phyloP scores from a whole-genome alignment of 2,797 vertebrate genomes.

The Acanthurus leucopareius region DNA sequence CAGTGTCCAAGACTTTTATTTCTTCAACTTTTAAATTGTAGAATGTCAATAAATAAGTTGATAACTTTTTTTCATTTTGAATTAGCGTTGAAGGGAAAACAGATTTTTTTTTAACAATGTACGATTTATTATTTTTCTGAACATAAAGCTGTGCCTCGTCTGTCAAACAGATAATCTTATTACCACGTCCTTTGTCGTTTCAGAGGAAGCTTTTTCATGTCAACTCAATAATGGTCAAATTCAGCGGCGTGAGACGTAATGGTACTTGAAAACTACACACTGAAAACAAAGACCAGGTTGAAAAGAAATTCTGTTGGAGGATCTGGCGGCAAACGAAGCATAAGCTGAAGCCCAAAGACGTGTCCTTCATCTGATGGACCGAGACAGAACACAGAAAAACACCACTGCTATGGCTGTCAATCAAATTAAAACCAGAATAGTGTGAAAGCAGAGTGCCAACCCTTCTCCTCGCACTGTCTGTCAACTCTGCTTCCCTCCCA shows the following conservation, averaged over 20 bases:
- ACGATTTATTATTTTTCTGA: conserved; percentile 14
- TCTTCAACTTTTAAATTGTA: not conserved
- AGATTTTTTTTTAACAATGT: not conserved
- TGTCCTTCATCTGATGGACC: not conserved
- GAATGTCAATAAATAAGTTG: too few species aligned
- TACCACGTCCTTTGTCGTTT: not conserved
- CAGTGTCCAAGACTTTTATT: not conserved
- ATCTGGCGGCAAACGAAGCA: not conserved
- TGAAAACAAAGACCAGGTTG: not conserved
- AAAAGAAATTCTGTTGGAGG: not conserved
- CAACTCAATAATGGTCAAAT: not conserved
- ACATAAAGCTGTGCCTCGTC: not conserved
- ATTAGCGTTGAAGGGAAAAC: not conserved
- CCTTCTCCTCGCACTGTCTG: conserved; percentile 10
- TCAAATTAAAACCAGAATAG: conserved; percentile 25
- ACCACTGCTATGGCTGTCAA: conserved; percentile 16
- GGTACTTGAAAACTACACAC: not conserved
- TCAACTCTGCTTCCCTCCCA: conserved; percentile 9
- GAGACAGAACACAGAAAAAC: conserved; percentile 16
- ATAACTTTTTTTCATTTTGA: conserved; percentile 28
- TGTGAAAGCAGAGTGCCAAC: conserved; percentile 16
- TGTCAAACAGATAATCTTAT: not conserved
- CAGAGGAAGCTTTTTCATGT: not conserved
- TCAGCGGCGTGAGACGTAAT: not conserved
- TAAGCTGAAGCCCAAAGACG: not conserved